These are phyloP conservation scores for Drosophila gaucha DNA, from an alignment of 2,888 invertebrate species.

Conservation along the genomic window DNA sequence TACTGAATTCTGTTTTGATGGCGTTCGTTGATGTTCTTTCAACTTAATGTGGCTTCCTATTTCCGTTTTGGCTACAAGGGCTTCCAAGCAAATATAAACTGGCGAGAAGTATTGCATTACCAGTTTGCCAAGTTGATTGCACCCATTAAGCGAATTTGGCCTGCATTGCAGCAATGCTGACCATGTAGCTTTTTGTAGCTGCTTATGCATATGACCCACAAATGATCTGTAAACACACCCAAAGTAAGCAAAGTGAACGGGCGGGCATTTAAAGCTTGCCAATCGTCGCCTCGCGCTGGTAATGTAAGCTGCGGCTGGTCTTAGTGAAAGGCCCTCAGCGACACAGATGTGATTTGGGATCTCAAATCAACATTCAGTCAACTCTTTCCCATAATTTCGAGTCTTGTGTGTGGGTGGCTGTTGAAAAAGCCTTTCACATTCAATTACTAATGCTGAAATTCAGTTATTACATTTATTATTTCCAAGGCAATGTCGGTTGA, in stretches of 20 bases:
- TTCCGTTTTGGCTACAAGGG: conserved; percentile 54
- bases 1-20: conserved; percentile 16
- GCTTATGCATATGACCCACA: conserved; percentile 70
- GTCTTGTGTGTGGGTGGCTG: conserved; percentile 11
- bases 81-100: conserved; percentile 17
- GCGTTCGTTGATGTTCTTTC: conserved; percentile 14
- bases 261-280: conserved; percentile 21
- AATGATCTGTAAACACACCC: conserved; percentile 57
- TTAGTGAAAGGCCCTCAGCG: conserved; percentile 52
- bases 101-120: conserved; percentile 49
- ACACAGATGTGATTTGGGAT: conserved; percentile 27
- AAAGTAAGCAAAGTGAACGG: conserved; percentile 54
- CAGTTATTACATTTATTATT: conserved; percentile 29
- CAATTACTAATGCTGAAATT: conserved; percentile 49
- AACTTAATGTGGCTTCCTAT: conserved; percentile 65
- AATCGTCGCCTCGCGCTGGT: conserved; percentile 45
- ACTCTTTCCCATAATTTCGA: neutral
- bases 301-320: conserved; percentile 31
- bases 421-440: conserved; percentile 68
- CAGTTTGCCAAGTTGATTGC: conserved; percentile 50
- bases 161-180: conserved; percentile 50
- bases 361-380: conserved; percentile 6
- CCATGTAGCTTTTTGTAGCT: conserved; percentile 41
- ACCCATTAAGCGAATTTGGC: conserved; percentile 56
- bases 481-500: conserved; percentile 20